phyloP scores from a whole-genome alignment of 2,797 vertebrate genomes.

The Hirundo rustica region DNA sequence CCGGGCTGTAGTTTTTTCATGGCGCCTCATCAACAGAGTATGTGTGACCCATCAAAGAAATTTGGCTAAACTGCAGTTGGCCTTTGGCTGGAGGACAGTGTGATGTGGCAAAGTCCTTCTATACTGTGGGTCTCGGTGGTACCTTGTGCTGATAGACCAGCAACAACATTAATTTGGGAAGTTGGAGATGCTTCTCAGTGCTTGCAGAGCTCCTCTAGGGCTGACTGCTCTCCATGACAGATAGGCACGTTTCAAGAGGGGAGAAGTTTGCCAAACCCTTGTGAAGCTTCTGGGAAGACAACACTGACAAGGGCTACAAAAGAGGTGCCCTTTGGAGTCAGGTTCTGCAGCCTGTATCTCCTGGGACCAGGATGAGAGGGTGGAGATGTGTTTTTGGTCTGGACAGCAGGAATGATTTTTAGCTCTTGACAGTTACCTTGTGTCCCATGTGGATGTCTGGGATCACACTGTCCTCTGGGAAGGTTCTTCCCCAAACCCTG shows the following conservation, averaged over 20 bases:
- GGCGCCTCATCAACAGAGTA: background rate
- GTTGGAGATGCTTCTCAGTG: background rate
- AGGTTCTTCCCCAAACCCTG: background rate
- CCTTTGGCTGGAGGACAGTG: background rate
- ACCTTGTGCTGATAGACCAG: background rate
- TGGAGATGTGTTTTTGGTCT: background rate
- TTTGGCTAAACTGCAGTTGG: background rate
- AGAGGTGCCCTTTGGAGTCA: background rate
- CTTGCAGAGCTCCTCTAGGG: background rate
- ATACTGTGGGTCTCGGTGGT: background rate
- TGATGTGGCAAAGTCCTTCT: background rate
- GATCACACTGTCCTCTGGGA: background rate
- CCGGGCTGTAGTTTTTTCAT: background rate
- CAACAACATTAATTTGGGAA: background rate
- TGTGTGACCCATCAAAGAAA: background rate
- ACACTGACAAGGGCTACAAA: background rate
- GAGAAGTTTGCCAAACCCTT: background rate
- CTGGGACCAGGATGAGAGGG: background rate
- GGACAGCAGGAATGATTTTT: background rate
- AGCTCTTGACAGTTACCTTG: background rate
- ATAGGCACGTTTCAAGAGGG: accelerated
- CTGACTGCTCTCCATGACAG: background rate
- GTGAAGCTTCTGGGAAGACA: background rate
- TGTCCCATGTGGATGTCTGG: accelerated
- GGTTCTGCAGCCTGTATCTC: background rate